Base-by-base conservation (phyloP, 2,113 vertebrate genomes). In the Phasianus colchicus region DNA sequence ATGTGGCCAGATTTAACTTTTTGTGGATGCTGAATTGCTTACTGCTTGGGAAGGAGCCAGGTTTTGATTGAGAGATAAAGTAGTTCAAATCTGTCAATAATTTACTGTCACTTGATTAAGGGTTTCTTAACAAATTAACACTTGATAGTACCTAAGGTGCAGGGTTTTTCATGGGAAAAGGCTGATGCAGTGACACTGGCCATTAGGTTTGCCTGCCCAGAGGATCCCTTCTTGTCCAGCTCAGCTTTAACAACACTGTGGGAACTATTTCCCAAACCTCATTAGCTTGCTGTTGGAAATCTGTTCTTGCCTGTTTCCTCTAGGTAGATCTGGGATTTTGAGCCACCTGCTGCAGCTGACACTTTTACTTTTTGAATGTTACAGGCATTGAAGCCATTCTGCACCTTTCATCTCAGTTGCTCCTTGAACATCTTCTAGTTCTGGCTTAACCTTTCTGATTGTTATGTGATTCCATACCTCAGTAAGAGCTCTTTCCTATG, bases 71-170 rank as follows among this genome's bases (percentile, higher is more conserved):
- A 95, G 90, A 97, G 96, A 98, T 97, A 97, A 97, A 96, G 96
- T 90, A 93, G 92, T 88, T 97, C 93, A 94, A 92, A 97, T 93
- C 95, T 96, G 97, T 97, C 97, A 97, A 97, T 96, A 97, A 97
- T 97, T 98, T 97, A 97, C 97, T 83, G 60, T 87, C 93, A 79
- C 89, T 92, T 93, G 91, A 84, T 96, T 96, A 97, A 95, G 42
- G 80, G 80, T 93, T 93, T 94, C 89, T 96, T 96, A 91, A 94
- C 94, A 94, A 96, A 96, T 97, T 96, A 96, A 88, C 86, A 87
- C 92, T 96, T 89, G 92, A 90, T 95, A 90, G 93, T 90, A 93
- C 94, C 94, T 91, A 95, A 91, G 90, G 96, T 96, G 92, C 91
- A 91, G 90, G 40, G 76, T 93, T 96, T 96, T 94, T 95, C 96